These are phyloP conservation scores for Octodon degus DNA, from an alignment of 2,113 vertebrate species.

Conservation along the genomic window DNA sequence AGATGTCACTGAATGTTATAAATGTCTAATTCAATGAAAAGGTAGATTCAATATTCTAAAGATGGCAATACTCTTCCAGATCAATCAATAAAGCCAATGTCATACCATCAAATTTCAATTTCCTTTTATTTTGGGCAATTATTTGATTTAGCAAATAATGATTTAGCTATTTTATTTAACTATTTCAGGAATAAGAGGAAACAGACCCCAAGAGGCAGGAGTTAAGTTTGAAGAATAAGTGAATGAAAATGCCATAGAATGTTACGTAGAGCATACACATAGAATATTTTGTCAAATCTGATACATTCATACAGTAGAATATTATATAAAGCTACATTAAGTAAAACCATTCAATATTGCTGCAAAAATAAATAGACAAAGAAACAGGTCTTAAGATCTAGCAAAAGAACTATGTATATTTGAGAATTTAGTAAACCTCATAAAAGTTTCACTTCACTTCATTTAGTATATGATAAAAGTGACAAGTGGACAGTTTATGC, in stretches of 20 bases:
- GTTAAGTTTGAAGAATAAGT: background rate
- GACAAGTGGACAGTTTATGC: background rate
- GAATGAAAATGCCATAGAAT: background rate
- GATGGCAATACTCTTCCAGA: background rate
- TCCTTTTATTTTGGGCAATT: background rate
- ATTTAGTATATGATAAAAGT: background rate
- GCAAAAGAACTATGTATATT: background rate
- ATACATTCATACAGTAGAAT: background rate
- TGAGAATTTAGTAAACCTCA: background rate
- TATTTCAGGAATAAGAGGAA: too few species aligned
- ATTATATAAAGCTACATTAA: background rate
- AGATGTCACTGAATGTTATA: background rate
- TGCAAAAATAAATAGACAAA: background rate
- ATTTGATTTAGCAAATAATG: background rate
- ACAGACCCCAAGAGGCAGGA: background rate
- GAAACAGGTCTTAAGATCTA: background rate
- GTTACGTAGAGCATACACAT: too few species aligned
- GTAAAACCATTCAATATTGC: background rate
- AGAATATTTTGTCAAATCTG: background rate
- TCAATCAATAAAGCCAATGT: background rate
- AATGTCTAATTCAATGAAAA: background rate
- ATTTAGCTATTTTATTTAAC: too few species aligned
- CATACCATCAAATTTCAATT: background rate
- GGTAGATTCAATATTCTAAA: background rate
- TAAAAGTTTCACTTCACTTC: background rate